Conservation (phyloP, 2,113 vertebrate species). For the Hemichromis elongatus region DNA sequence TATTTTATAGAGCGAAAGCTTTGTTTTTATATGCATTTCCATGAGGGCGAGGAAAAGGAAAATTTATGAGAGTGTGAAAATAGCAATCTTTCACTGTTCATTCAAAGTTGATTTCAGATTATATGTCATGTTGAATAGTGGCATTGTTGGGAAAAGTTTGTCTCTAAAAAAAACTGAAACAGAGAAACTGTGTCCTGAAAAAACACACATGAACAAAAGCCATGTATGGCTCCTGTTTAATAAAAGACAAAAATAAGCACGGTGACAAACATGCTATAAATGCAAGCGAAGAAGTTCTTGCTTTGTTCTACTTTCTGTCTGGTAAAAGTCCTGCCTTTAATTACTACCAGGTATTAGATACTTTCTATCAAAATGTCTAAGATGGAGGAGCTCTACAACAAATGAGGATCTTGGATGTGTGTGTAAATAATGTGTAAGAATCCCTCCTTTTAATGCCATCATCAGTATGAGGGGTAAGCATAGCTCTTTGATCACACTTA, state of each 20-base stretch:
- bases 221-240: too few species aligned
- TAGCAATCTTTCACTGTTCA: background rate
- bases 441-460: background rate
- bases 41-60: background rate
- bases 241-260: background rate
- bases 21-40: background rate
- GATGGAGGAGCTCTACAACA: background rate
- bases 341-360: background rate
- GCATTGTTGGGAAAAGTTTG: background rate
- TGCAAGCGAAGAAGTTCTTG: background rate
- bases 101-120: background rate
- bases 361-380: background rate
- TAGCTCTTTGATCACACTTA: background rate
- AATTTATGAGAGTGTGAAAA: background rate
- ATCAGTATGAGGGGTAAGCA: background rate
- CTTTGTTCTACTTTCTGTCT: background rate
- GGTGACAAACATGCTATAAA: background rate
- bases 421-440: background rate
- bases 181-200: background rate
- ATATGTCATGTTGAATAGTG: background rate
- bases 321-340: background rate
- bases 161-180: background rate
- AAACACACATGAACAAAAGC: background rate
- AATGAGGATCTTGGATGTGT: background rate
- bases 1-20: background rate